phyloP scores from a whole-genome alignment of 2,888 invertebrate species.

The Andrena marginata region DNA sequence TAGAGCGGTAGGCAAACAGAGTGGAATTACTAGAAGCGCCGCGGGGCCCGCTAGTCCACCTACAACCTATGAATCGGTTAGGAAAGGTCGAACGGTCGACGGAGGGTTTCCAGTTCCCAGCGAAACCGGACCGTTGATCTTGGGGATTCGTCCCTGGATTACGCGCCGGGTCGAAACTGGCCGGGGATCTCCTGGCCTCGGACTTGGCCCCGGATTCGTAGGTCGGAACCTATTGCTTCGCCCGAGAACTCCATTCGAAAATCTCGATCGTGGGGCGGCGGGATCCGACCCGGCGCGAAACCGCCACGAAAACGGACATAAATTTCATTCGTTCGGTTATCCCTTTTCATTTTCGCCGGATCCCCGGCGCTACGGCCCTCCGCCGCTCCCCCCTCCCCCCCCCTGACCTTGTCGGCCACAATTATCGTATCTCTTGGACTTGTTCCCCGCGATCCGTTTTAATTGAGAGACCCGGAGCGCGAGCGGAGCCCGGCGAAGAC shows the following conservation, averaged over 20 bases:
- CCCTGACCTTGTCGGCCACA: neutral
- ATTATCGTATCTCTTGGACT: neutral
- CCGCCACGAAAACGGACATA: conserved; percentile 29
- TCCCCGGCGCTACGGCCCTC: neutral
- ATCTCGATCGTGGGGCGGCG: conserved; percentile 38
- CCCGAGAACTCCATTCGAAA: conserved; percentile 49
- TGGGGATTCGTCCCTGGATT: conserved; percentile 72
- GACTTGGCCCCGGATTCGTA: conserved; percentile 66
- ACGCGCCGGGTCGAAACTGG: conserved; percentile 69
- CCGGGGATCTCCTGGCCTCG: conserved; percentile 61
- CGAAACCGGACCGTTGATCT: conserved; percentile 71
- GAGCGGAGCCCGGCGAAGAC: neutral
- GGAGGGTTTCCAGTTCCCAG: conserved; percentile 39
- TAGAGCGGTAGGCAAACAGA: conserved; percentile 44
- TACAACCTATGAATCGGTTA: conserved; percentile 34
- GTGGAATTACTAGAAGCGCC: conserved; percentile 20
- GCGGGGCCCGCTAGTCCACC: neutral
- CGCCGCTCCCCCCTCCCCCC: too few species aligned
- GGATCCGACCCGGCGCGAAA: conserved; percentile 16
- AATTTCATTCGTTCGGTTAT: conserved; percentile 29
- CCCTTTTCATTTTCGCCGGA: conserved; percentile 10
- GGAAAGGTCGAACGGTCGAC: conserved; percentile 54
- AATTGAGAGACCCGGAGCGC: neutral
- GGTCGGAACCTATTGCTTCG: conserved; percentile 68
- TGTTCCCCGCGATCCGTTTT: neutral